A percentile compares a stretch with the other conserved stretches of the same genome.
Conservation (phyloP, 2,888 invertebrate genomes). For the Ennomos erosarius region DNA sequence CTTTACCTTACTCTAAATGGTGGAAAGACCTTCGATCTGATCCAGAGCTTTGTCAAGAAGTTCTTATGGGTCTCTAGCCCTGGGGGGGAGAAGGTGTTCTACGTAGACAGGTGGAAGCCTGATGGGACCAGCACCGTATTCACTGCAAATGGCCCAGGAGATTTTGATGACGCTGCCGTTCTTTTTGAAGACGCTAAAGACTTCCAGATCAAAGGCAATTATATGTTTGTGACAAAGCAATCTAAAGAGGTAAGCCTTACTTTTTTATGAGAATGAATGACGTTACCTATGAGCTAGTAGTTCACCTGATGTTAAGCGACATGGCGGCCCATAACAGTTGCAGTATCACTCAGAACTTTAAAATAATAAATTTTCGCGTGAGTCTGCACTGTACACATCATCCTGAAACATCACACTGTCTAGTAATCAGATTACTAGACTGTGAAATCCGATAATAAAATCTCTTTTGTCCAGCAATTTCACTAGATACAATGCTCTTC, state of each 20-base stretch:
- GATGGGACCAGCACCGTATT: conserved; percentile 88
- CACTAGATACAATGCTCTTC: too few relatives aligned
- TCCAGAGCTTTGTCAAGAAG: conserved; percentile 91
- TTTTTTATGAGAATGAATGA: too few relatives aligned
- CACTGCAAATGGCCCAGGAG: conserved; percentile 85
- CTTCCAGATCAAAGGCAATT: conserved; percentile 93
- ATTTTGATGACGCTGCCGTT: conserved; percentile 79
- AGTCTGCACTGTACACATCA: too few relatives aligned
- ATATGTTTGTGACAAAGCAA: conserved; percentile 93
- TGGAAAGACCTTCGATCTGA: conserved; percentile 88
- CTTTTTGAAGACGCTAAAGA: conserved; percentile 90
- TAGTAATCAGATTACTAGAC: too few relatives aligned
- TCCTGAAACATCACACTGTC: too few relatives aligned
- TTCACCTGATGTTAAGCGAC: too few relatives aligned
- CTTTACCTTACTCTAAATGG: conserved; percentile 91
- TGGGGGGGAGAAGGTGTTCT: conserved; percentile 80
- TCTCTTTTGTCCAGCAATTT: too few relatives aligned
- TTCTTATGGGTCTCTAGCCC: conserved; percentile 89
- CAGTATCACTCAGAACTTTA: too few relatives aligned
- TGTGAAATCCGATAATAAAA: too few relatives aligned
- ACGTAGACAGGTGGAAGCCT: conserved; percentile 89
- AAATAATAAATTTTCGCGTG: too few relatives aligned
- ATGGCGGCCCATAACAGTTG: too few relatives aligned
- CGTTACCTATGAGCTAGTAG: too few relatives aligned
- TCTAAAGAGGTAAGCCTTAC: conserved; percentile 83